Evolutionary conservation across 2,797 vertebrate species (phyloP), one percentile per base, ranked within the genome.

Genomic region (Cryptoprocta ferox): DNA sequence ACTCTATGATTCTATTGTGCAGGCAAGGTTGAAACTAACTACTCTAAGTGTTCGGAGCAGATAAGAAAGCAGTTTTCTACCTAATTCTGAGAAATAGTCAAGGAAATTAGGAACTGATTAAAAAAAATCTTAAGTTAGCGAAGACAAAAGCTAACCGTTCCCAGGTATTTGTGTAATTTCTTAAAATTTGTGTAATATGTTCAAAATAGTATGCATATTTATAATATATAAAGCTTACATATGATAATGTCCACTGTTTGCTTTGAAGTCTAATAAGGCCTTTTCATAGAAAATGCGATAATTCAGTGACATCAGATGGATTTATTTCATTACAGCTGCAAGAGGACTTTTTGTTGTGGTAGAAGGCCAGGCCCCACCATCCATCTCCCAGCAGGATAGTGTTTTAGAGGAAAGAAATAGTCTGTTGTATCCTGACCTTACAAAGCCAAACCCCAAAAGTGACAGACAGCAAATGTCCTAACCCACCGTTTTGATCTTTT

Each of bases 221-320:
- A 50, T 89, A 70, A 18, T 50, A 56, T 30, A 75, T 71, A 78
- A 91, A 84, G 85, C 70, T 11, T 80, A 59, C 66, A 45, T 50
- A 21, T 85, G 24, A 79, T 45, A 76, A 53, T 48, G 3, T 32
- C 42, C 81, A 61, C 19, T 82, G 35, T 81, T 91, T 89, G 39
- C 59, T 82, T 93, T 95, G 73, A 93, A 94, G 28, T 94, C 32
- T 82, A 87, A 75, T 35, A 66, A 53, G 56, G 6, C n/a, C 78
- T 94, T 92, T 91, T 78, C 53, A 76, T 53, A 70, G 39, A 84
- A 94, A 81, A 76, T 10, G 32, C 53, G 89, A 79, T 35, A 84
- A 59, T 88, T 35, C 70, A 81, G 0, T 92, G 7, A 81, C 80
- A 80, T 70, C 32, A 76, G 21, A n/a, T 53, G 32, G 26, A 75